These are phyloP conservation scores for Ambastaia sidthimunki DNA, from an alignment of 2,797 vertebrate genomes.

Conservation along the genomic window DNA sequence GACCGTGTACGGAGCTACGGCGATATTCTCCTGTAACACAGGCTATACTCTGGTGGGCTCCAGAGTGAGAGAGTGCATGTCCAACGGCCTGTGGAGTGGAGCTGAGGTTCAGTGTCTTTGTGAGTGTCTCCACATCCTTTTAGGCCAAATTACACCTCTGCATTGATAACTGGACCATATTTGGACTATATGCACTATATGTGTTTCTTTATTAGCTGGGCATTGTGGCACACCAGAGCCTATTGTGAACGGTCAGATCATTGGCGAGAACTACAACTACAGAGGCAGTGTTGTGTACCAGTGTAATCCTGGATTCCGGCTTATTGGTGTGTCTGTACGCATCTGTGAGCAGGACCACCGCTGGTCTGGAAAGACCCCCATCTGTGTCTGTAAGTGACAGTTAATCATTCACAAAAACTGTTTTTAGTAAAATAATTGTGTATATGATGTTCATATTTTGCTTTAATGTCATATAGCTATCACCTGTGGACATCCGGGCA, in stretches of 20 bases:
- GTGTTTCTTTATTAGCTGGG: constrained; percentile 79
- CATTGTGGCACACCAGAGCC: constrained; percentile 93
- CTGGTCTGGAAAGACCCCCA: constrained; percentile 94
- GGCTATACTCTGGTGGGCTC: constrained; percentile 97
- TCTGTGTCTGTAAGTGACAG: constrained; percentile 95
- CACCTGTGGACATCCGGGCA: constrained; percentile 96
- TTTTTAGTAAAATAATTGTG: neutral
- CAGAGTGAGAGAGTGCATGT: constrained; percentile 94
- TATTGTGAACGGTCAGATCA: constrained; percentile 95
- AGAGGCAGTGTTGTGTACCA: constrained; percentile 97
- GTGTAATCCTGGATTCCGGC: constrained; percentile 92
- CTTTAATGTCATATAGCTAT: constrained; percentile 80
- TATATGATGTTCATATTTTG: neutral
- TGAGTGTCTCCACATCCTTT: constrained; percentile 69
- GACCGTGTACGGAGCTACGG: constrained; percentile 91
- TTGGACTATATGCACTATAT: neutral
- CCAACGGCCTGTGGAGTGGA: constrained; percentile 97
- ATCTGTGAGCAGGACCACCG: constrained; percentile 98
- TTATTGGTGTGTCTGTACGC: constrained; percentile 94
- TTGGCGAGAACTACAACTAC: constrained; percentile 96
- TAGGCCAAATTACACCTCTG: neutral
- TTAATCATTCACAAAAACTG: neutral
- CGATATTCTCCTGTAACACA: constrained; percentile 98
- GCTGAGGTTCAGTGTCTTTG: constrained; percentile 92
- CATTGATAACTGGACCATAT: constrained; percentile 5